These are phyloP conservation scores for Corythornis cristatus DNA, from an alignment of 2,113 vertebrate genomes.

Conservation along the genomic window DNA sequence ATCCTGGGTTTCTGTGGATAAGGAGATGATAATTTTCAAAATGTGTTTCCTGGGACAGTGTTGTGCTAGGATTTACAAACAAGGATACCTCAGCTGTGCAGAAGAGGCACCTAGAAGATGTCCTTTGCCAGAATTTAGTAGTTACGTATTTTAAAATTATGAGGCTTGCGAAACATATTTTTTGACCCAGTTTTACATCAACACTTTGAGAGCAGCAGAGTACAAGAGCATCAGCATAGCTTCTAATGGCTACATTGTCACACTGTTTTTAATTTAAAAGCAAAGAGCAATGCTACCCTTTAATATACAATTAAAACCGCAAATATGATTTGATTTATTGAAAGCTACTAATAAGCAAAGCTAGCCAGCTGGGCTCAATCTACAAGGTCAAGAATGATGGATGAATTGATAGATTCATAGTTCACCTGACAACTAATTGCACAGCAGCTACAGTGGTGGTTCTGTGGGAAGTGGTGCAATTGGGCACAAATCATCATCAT, in stretches of 20 bases:
- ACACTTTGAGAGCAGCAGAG: background rate
- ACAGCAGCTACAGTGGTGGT: background rate
- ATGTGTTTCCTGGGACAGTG: background rate
- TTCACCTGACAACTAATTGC: constrained; percentile 57
- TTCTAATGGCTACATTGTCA: constrained; percentile 1
- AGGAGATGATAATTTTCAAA: constrained; percentile 46
- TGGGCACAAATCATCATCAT: constrained; percentile 34
- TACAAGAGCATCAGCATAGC: background rate
- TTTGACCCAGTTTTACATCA: background rate
- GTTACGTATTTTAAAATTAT: background rate
- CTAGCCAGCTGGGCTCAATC: constrained; percentile 44
- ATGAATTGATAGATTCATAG: constrained; percentile 64
- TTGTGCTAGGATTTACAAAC: constrained; percentile 20
- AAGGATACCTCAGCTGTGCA: background rate
- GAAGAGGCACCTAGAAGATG: constrained; percentile 3
- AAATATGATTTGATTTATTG: constrained; percentile 69
- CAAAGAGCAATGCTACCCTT: constrained; percentile 37
- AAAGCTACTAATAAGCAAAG: constrained; percentile 63
- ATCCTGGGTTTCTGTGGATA: constrained; percentile 13
- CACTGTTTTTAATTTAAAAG: constrained; percentile 61
- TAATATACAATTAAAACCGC: constrained; percentile 71
- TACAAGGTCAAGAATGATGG: background rate
- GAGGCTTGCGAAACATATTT: background rate
- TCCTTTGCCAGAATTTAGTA: constrained; percentile 24
- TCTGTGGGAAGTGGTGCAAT: constrained; percentile 4